These are phyloP conservation scores for Psammodynastes pulverulentus DNA, from an alignment of 2,113 vertebrate genomes.

Conservation along the genomic window DNA sequence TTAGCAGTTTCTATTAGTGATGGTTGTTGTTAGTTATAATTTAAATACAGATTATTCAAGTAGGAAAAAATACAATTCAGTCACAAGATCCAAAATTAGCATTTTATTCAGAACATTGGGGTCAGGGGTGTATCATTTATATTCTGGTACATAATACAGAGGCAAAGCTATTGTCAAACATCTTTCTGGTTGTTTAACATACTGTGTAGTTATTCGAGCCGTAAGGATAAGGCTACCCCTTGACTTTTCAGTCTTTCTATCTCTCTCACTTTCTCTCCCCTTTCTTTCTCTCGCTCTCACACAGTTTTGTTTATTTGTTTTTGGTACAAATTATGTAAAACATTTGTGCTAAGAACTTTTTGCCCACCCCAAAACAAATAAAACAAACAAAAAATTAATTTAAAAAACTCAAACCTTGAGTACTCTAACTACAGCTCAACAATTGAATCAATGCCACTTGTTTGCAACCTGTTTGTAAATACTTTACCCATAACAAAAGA, in stretches of 20 bases:
- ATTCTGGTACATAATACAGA: slow-evolving; percentile 94
- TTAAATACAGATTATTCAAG: slow-evolving; percentile 45
- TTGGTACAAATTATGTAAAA: slow-evolving; percentile 98
- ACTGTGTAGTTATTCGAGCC: slow-evolving; percentile 75
- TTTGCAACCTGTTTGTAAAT: slow-evolving; percentile 93
- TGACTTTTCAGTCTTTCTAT: slow-evolving; percentile 32
- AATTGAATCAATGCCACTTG: slow-evolving; percentile 84
- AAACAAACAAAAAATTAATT: slow-evolving; percentile 70
- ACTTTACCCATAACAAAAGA: slow-evolving; percentile 91
- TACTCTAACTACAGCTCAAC: slow-evolving; percentile 91
- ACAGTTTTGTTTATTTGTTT: slow-evolving; percentile 64
- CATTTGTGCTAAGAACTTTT: slow-evolving; percentile 95
- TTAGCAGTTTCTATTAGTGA: neutral
- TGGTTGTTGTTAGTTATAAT: slow-evolving; percentile 19
- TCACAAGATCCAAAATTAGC: slow-evolving; percentile 97
- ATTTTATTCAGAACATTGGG: slow-evolving; percentile 98
- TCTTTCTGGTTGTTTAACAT: slow-evolving; percentile 81
- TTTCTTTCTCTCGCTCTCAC: neutral
- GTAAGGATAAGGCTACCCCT: slow-evolving; percentile 70
- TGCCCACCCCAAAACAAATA: slow-evolving; percentile 68
- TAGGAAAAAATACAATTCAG: slow-evolving; percentile 69
- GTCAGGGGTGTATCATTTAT: slow-evolving; percentile 94
- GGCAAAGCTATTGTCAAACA: slow-evolving; percentile 88
- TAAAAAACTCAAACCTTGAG: slow-evolving; percentile 65
- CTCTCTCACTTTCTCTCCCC: neutral